Evolutionary conservation across 64 coral and sea anemone genomes (phyloP).

Genomic region (Cladopsammia gracilis): DNA sequence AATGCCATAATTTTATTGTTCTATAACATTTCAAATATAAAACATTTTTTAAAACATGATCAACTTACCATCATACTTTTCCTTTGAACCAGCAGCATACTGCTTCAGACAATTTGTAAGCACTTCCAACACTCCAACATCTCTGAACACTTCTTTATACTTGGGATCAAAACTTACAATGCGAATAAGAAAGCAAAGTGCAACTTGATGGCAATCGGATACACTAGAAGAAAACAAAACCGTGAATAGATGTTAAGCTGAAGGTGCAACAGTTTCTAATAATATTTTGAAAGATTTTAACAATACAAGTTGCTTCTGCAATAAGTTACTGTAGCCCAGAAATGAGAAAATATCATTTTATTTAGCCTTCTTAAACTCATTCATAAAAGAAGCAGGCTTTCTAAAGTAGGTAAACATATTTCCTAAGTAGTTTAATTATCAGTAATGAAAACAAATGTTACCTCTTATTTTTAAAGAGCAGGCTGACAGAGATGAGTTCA

Average conservation of each 20-base stretch:
- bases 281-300: not conserved
- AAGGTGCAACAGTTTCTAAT: too few species aligned
- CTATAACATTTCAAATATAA: too few species aligned
- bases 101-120: conserved; percentile 90
- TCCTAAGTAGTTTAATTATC: too few species aligned
- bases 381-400: too few species aligned
- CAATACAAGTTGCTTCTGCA: too few species aligned
- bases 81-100: conserved; percentile 73
- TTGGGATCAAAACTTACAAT: conserved; percentile 89
- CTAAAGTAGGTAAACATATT: too few species aligned
- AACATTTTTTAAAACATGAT: not conserved
- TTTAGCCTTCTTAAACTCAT: too few species aligned
- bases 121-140: conserved; percentile 94
- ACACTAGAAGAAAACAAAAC: conserved; percentile 54
- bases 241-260: not conserved
- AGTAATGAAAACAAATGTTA: conserved; percentile 36
- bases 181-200: conserved; percentile 91
- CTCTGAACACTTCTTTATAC: conserved; percentile 95
- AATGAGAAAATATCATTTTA: too few species aligned
- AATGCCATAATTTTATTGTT: too few species aligned
- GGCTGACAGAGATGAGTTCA: conserved; percentile 95
- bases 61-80: conserved; percentile 63
- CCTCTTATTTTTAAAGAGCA: conserved; percentile 96
- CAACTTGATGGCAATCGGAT: conserved; percentile 81
- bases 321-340: too few species aligned